Evolutionary conservation across 2,888 invertebrate species (phyloP), one percentile per base, ranked within the genome.

Genomic region (Eupsilia transversa): DNA sequence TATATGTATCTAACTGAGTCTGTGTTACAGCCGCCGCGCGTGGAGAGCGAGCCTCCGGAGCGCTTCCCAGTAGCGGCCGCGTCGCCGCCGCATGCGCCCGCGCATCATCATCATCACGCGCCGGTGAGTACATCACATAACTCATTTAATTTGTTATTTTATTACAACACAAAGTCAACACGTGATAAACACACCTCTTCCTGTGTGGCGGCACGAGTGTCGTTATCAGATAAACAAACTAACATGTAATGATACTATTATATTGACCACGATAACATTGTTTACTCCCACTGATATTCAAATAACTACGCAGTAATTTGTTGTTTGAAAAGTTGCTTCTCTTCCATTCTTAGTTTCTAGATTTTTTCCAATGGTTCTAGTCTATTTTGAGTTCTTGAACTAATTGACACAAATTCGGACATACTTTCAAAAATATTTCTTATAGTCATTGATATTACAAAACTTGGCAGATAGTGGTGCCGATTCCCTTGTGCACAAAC

Each of bases 31-130:
- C 46, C 86, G 67, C 78, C 83, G 17, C 89, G 89, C 30, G 76
- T 61, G 61, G 89, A 87, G 46, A 74, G 85, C 3, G 33, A 27
- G 0, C 84, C 87, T 14, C 76, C 84, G n/a, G 89, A 89, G 72
- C 77, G 87, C 9, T 86, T 85, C 83, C 80, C 85, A 23, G 75
- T 14, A 27, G 78, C 41, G 41, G 20, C 67, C 38, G 73, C 74
- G 0, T 80, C 82, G 1, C 86, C 75, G 63, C 88, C 90, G 87
- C 72, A 20, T 33, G 81, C 87, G 43, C 91, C 87, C 30, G 89
- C 86, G 88, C 66, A 52, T 41, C 72, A 57, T 0, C 79, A 68
- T 0, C 79, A 61, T 0, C 79, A 74, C 7, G 60, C 27, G 4
- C 80, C 79, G 0, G 79, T 79, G 12, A 69, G 73, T 64, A 14